Conservation (phyloP, 1,140 invertebrate genomes). For the Ephestia elutella region DNA sequence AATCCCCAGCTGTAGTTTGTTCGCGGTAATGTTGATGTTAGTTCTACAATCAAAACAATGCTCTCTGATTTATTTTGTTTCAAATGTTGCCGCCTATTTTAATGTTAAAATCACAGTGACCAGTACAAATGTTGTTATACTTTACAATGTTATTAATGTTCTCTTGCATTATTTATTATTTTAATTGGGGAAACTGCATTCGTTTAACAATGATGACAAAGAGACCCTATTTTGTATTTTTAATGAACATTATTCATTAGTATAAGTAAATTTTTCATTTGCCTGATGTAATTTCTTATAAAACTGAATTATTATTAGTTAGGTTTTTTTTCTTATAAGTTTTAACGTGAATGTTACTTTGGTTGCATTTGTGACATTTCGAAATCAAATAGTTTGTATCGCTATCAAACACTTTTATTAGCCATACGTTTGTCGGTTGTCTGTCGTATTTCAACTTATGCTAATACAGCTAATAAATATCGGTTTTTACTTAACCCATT, state of each 20-base stretch:
- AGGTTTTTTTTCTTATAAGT: too few relatives aligned
- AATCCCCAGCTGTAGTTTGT: not conserved
- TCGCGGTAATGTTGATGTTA: not conserved
- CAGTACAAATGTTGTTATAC: not conserved
- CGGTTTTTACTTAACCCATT: constrained; percentile 34
- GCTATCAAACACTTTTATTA: constrained; percentile 10
- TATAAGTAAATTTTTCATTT: too few relatives aligned
- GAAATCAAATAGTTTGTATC: constrained; percentile 1
- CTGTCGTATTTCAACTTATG: constrained; percentile 24
- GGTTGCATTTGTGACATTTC: not conserved
- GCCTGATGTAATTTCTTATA: too few relatives aligned
- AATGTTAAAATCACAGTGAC: not conserved
- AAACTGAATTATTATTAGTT: too few relatives aligned
- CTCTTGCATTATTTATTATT: constrained; percentile 2
- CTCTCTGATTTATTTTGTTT: not conserved
- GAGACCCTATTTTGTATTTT: not conserved
- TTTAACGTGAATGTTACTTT: not conserved
- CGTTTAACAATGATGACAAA: not conserved
- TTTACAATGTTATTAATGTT: not conserved
- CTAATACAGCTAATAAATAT: constrained; percentile 43
- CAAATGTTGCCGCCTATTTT: not conserved
- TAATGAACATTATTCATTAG: not conserved
- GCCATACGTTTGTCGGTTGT: constrained; percentile 8
- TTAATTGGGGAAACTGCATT: not conserved
- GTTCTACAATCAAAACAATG: not conserved